Conservation (phyloP, 2,888 invertebrate species). For the Notodromas monacha region DNA sequence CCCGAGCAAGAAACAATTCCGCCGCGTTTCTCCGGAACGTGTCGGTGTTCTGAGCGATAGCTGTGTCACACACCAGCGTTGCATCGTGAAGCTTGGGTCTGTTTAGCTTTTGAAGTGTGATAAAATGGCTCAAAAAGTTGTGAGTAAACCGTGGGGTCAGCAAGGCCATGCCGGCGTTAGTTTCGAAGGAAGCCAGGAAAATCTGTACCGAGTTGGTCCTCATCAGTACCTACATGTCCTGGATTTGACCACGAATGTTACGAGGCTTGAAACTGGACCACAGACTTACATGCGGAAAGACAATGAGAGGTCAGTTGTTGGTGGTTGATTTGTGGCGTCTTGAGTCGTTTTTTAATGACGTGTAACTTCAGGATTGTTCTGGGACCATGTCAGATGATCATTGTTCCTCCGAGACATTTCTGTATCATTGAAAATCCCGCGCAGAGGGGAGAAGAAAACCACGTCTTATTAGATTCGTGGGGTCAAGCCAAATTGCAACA, state of each 20-base stretch:
- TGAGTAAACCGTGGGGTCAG: too few relatives aligned
- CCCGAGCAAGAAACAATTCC: too few relatives aligned
- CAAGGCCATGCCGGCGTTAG: too few relatives aligned
- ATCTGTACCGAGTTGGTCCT: conserved; percentile 18
- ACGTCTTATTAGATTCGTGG: conserved; percentile 14
- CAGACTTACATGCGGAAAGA: conserved; percentile 20
- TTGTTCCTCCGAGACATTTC: conserved; percentile 19
- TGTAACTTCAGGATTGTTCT: conserved; percentile 15
- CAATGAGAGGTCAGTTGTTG: conserved; percentile 17
- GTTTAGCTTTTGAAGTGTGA: too few relatives aligned
- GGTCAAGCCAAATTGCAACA: conserved; percentile 18
- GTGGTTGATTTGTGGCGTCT: background rate
- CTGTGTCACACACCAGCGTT: too few relatives aligned
- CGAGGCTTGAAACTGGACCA: conserved; percentile 19
- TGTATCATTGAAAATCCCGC: conserved; percentile 20
- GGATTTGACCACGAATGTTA: conserved; percentile 20
- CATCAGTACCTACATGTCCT: conserved; percentile 20
- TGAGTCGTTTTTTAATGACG: background rate
- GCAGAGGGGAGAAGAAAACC: conserved; percentile 14
- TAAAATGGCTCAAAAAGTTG: too few relatives aligned
- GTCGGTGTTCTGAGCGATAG: too few relatives aligned
- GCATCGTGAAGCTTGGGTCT: too few relatives aligned
- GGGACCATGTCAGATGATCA: conserved; percentile 18
- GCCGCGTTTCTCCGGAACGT: too few relatives aligned
- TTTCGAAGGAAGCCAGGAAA: too few relatives aligned